Percentiles rank a stretch among this genome's conserved stretches.
Conservation (phyloP, 2,888 invertebrate genomes). For the Orthonevra nobilis region DNA sequence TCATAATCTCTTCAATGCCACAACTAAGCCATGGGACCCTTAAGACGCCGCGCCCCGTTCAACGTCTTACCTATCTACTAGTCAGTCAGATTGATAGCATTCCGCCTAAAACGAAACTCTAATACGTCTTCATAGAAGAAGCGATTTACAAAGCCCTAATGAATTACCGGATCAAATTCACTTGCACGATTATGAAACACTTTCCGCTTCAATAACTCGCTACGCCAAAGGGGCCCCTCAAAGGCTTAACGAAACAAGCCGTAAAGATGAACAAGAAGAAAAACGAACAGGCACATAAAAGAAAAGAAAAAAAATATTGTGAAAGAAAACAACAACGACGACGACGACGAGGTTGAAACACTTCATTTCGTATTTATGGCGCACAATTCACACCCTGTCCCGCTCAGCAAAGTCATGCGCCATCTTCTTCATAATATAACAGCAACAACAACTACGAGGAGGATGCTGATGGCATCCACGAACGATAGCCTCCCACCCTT, state of each 20-base stretch:
- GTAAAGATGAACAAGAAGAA: no score
- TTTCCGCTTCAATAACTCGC: slow-evolving; percentile 64
- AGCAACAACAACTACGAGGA: slow-evolving; percentile 12
- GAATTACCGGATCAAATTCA: slow-evolving; percentile 69
- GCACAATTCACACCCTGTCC: slow-evolving; percentile 67
- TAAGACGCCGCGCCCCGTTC: no score
- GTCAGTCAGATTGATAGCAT: slow-evolving; percentile 57
- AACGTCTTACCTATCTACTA: not conserved
- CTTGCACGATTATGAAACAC: slow-evolving; percentile 64
- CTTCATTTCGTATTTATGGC: slow-evolving; percentile 69
- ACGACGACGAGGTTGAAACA: slow-evolving; percentile 42
- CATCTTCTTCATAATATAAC: slow-evolving; percentile 55
- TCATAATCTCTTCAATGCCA: no score
- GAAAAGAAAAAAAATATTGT: not conserved
- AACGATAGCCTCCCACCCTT: not conserved
- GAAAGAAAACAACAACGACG: not conserved
- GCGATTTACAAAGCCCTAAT: slow-evolving; percentile 61
- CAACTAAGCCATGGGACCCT: no score
- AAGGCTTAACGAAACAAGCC: slow-evolving; percentile 6
- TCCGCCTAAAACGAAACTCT: slow-evolving; percentile 41
- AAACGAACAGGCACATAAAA: not conserved
- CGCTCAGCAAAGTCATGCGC: slow-evolving; percentile 41
- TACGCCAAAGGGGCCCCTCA: slow-evolving; percentile 46
- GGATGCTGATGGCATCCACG: not conserved
- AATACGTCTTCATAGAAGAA: slow-evolving; percentile 58